Evolutionary conservation across 2,888 invertebrate genomes (phyloP).

Genomic region (Chymomyza procnemis): DNA sequence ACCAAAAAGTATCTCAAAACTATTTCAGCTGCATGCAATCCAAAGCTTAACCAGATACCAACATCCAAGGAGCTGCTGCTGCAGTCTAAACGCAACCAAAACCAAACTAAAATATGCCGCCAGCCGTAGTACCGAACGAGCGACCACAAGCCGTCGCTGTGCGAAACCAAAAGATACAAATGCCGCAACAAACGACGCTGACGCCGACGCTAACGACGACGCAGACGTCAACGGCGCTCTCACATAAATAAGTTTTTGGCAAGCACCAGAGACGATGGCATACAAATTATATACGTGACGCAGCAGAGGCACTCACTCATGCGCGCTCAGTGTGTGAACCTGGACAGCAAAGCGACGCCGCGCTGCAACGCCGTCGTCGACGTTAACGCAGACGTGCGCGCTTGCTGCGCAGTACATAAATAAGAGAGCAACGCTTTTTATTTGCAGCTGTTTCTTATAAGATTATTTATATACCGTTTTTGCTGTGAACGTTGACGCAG

Average conservation of each 20-base stretch:
- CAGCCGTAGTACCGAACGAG: background rate
- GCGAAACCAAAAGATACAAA: conserved; percentile 34
- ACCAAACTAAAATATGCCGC: conserved; percentile 6
- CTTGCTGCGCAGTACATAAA: conserved; percentile 23
- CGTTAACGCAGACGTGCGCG: conserved; percentile 18
- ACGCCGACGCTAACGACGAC: too few relatives aligned
- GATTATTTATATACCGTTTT: conserved; percentile 74
- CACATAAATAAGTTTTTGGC: conserved; percentile 14
- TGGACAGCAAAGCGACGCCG: background rate
- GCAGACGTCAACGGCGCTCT: too few relatives aligned
- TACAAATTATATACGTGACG: too few relatives aligned
- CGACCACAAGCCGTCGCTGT: conserved; percentile 23
- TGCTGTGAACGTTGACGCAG: conserved; percentile 12
- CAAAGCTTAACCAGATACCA: too few relatives aligned
- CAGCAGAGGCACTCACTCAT: conserved; percentile 33
- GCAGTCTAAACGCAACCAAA: background rate
- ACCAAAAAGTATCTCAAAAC: too few relatives aligned
- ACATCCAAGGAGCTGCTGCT: too few relatives aligned
- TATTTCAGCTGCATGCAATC: too few relatives aligned
- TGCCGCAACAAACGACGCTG: conserved; percentile 29
- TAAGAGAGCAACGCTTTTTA: conserved; percentile 14
- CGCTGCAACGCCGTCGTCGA: conserved; percentile 27
- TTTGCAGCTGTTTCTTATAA: conserved; percentile 70
- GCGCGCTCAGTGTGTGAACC: conserved; percentile 28
- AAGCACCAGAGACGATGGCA: background rate